Percentiles rank a stretch among this genome's conserved stretches.
Conservation (phyloP, 2,888 invertebrate genomes). For the Eueremaeus valkanovi region DNA sequence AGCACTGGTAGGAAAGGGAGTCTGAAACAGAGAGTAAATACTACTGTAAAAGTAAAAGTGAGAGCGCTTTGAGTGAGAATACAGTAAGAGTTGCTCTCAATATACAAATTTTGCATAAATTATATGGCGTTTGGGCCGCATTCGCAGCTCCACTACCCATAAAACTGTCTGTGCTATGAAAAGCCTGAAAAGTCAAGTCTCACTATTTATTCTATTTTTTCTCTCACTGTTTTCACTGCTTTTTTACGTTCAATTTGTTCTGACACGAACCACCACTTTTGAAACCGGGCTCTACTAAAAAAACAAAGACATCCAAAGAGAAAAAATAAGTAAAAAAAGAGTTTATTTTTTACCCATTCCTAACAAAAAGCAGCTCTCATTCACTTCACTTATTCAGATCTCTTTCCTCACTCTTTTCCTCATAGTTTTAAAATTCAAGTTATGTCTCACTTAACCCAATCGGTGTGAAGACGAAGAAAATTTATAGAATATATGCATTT, state of each 20-base stretch:
- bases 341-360: neutral
- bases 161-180: neutral
- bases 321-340: neutral
- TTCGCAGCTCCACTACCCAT: neutral
- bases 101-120: slow-evolving; percentile 30
- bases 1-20: neutral
- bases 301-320: neutral
- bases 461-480: neutral
- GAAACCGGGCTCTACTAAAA: neutral
- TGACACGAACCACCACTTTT: slow-evolving; percentile 29
- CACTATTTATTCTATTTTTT: slow-evolving; percentile 18
- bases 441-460: neutral
- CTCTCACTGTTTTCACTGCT: neutral
- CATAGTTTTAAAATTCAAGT: neutral
- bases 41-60: neutral
- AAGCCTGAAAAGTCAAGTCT: neutral
- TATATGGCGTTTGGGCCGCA: neutral
- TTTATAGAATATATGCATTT: neutral
- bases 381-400: neutral
- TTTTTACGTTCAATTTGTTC: slow-evolving; percentile 25
- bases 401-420: neutral
- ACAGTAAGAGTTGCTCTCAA: neutral
- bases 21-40: neutral
- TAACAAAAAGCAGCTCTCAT: neutral
- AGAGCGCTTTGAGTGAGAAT: neutral